Evolutionary conservation across 2,888 invertebrate species (phyloP), one percentile per base, ranked within the genome.

Genomic region (Tupiocoris notatus): DNA sequence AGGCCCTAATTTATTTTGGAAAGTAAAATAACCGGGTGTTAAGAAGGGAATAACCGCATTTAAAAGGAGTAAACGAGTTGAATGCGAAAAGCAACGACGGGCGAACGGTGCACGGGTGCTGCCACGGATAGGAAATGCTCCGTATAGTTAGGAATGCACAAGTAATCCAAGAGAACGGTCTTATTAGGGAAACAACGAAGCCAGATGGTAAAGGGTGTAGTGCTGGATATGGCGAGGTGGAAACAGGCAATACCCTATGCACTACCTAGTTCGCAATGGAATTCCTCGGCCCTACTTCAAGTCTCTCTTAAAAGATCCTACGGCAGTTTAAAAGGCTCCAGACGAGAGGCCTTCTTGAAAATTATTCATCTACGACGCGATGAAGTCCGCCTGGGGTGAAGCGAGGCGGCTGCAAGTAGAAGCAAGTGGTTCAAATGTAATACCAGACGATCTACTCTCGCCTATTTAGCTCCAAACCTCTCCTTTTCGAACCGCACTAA

Each of bases 161-260:
- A 67, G 67, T 67, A 67, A 67, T 67, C 67, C 67, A 67, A 67
- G 56, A 23, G 67, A 67, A 67, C 67, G 56, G 67, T 57, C 67
- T 67, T 67, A 67, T 67, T 67, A 67, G 22, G 67, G 67, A 56
- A 67, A 67, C 67, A 67, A 39, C 39, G 39, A 39, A 7, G 39
- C 39, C 39, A 39, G 39, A 39, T 39, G 39, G 39, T 12, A 7
- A 12, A 39, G 39, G 39, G 39, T 39, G 39, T 12, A 39, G 39
- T 7, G 39, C 39, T 7, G 39, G 39, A 39, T n/a, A n/a, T 7
- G 39, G 39, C 39, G 6, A 12, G 39, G 12, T 39, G 12, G 39
- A 12, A 3, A 39, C 39, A 7, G 12, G 39, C 39, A 22, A 67
- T 67, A 67, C 67, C 67, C 56, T 67, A 67, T 67, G 67, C 67